These are phyloP conservation scores for Passer domesticus DNA, from an alignment of 2,113 vertebrate species.

Conservation along the genomic window DNA sequence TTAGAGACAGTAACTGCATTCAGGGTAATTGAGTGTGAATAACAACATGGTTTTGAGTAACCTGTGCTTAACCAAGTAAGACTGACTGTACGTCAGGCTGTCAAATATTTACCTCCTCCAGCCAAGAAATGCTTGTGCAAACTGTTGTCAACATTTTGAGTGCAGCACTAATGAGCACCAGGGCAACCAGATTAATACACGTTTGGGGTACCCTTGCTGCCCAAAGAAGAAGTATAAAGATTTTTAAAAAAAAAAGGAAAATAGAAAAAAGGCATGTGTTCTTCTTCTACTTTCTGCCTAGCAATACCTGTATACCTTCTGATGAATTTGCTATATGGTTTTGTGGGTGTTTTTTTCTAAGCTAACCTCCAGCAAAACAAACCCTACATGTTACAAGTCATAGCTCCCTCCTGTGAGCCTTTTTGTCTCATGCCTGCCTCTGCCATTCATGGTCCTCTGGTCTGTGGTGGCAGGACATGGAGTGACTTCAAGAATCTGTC, in stretches of 20 bases:
- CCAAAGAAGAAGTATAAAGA: background rate
- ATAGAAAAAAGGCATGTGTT: background rate
- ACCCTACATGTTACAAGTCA: rapidly evolving
- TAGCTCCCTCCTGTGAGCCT: rapidly evolving
- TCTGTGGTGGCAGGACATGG: background rate
- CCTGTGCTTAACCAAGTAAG: background rate
- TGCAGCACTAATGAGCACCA: background rate
- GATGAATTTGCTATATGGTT: background rate
- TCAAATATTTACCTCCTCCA: background rate
- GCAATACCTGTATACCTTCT: background rate
- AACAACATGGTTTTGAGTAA: background rate
- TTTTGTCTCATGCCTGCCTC: background rate
- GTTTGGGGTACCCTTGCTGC: background rate
- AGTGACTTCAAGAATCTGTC: background rate
- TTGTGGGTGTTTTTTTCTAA: background rate
- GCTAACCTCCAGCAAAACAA: background rate
- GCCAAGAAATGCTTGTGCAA: background rate
- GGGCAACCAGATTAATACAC: background rate
- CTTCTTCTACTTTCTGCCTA: background rate
- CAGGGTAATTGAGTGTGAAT: background rate
- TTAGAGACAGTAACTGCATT: background rate
- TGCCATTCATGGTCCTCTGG: rapidly evolving
- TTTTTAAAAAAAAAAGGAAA: background rate
- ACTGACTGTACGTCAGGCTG: background rate
- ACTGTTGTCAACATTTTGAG: background rate